Evolutionary conservation across 2,888 invertebrate species (phyloP).

Genomic region (Melanotus villosus): DNA sequence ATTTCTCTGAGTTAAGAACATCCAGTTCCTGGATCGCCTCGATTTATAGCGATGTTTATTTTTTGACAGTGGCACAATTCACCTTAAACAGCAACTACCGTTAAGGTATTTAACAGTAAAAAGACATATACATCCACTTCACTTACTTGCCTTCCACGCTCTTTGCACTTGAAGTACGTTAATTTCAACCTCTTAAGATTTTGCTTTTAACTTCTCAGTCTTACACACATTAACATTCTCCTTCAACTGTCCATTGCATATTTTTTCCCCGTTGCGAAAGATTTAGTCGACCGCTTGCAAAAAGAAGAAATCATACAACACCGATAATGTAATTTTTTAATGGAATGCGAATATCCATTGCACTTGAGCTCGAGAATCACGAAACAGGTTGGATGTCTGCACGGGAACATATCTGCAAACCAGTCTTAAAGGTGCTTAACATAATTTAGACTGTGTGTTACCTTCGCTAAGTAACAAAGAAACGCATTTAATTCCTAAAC

Average conservation of each 20-base stretch:
- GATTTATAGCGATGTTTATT: neutral
- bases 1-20: too few species aligned
- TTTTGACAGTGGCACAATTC: neutral
- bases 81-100: neutral
- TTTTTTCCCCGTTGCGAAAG: conserved; percentile 4
- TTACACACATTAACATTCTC: conserved; percentile 11
- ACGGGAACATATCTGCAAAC: conserved; percentile 49
- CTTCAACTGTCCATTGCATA: conserved; percentile 13
- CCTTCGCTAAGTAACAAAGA: conserved; percentile 21
- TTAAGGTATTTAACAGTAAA: neutral
- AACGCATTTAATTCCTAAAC: neutral
- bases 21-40: neutral
- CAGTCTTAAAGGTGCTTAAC: conserved; percentile 50
- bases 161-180: conserved; percentile 1
- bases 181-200: conserved; percentile 3
- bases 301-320: conserved; percentile 10
- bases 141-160: neutral
- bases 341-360: conserved; percentile 54
- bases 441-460: conserved; percentile 51
- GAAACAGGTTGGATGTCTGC: conserved; percentile 53
- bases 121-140: neutral
- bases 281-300: conserved; percentile 4
- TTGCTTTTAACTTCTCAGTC: conserved; percentile 1
- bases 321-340: conserved; percentile 38
- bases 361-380: conserved; percentile 49